Percentiles rank a stretch among this genome's conserved stretches.
Conservation (phyloP, 1,140 invertebrate species). For the Triops longicaudatus region DNA sequence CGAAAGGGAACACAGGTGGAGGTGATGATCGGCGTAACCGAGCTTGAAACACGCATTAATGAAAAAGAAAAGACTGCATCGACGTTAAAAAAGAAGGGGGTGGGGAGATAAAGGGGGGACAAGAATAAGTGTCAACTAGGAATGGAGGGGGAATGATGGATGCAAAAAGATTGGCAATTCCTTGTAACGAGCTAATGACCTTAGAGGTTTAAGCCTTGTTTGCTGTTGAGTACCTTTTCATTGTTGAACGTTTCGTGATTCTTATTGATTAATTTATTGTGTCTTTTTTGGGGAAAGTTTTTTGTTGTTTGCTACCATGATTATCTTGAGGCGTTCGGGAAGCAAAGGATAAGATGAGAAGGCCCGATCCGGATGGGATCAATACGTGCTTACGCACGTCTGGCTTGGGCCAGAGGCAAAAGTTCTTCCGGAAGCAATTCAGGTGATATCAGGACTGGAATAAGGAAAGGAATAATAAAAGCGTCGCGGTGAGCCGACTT, state of each 20-base stretch:
- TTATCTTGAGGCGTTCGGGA: too few species aligned
- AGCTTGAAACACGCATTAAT: neutral
- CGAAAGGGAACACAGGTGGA: neutral
- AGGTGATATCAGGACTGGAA: too few species aligned
- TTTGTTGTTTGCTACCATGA: too few species aligned
- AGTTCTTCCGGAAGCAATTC: too few species aligned
- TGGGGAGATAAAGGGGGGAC: neutral
- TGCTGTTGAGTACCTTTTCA: neutral
- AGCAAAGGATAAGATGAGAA: neutral
- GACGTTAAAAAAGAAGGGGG: neutral
- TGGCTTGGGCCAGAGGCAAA: neutral
- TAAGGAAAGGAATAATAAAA: too few species aligned
- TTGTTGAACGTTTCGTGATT: neutral
- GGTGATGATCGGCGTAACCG: conserved; percentile 9
- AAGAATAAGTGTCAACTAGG: neutral
- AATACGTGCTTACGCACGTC: conserved; percentile 6
- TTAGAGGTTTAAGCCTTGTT: neutral
- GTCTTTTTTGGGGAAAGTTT: too few species aligned
- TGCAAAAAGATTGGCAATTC: neutral
- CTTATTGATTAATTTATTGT: too few species aligned
- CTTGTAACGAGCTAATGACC: neutral
- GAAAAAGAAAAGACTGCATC: neutral
- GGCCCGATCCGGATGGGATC: neutral
- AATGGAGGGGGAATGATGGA: neutral
- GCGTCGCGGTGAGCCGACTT: too few species aligned